phyloP scores from a whole-genome alignment of 2,113 vertebrate genomes.

The Blennius ocellaris region DNA sequence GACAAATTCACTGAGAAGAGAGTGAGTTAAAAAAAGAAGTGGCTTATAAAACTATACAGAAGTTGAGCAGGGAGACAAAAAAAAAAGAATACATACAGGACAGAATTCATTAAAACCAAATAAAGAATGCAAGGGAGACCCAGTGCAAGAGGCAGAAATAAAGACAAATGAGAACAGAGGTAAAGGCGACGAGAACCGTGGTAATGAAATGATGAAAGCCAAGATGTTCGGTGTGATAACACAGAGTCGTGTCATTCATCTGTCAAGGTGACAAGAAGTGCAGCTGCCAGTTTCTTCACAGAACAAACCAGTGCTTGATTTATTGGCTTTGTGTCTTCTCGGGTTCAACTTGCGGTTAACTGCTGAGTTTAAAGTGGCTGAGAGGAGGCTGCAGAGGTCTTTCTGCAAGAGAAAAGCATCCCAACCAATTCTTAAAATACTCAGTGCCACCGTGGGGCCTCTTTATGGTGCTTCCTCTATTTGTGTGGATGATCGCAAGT shows the following conservation, averaged over 20 bases:
- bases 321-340: conserved; percentile 52
- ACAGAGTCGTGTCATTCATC: conserved; percentile 63
- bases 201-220: conserved; percentile 54
- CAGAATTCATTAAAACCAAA: conserved; percentile 43
- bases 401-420: conserved; percentile 14
- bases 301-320: conserved; percentile 43
- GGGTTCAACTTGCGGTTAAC: conserved; percentile 62
- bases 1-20: conserved; percentile 42
- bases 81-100: conserved; percentile 30
- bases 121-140: conserved; percentile 41
- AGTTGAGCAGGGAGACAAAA: conserved; percentile 7
- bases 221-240: conserved; percentile 55
- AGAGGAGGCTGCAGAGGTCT: conserved; percentile 1
- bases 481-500: not conserved
- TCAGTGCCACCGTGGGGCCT: not conserved
- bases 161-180: conserved; percentile 51
- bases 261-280: conserved; percentile 75
- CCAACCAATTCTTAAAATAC: not conserved
- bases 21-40: conserved; percentile 7
- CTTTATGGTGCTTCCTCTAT: not conserved
- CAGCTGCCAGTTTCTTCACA: conserved; percentile 54
- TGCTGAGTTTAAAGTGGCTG: conserved; percentile 25
- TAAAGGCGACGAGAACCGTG: conserved; percentile 27
- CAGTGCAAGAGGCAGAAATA: conserved; percentile 31
- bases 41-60: not conserved